phyloP scores from a whole-genome alignment of 2,888 invertebrate genomes.

The Caenorhabditis imperialis region DNA sequence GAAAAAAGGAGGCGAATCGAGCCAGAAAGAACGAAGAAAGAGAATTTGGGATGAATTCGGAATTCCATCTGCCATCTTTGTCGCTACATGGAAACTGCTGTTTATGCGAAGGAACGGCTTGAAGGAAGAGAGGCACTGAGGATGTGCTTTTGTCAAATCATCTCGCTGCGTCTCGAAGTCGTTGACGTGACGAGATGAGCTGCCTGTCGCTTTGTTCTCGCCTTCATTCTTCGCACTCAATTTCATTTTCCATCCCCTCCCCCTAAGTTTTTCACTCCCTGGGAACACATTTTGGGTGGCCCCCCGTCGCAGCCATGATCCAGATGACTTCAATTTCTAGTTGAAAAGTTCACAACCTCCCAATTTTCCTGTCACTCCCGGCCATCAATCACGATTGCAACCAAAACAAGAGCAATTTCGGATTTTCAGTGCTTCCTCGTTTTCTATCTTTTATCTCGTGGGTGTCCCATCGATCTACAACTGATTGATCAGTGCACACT shows the following conservation, averaged over 20 bases:
- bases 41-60: neutral
- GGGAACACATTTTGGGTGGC: conserved; percentile 20
- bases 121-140: conserved; percentile 34
- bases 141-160: conserved; percentile 57
- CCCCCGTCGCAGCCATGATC: conserved; percentile 3
- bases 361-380: conserved; percentile 32
- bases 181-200: conserved; percentile 48
- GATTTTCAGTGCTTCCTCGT: neutral
- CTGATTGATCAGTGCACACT: too few relatives aligned
- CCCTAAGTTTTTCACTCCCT: too few relatives aligned
- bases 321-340: conserved; percentile 12
- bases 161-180: conserved; percentile 35
- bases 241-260: conserved; percentile 45
- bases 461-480: too few relatives aligned
- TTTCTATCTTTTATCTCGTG: conserved; percentile 12
- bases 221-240: conserved; percentile 41
- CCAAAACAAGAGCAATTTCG: conserved; percentile 16
- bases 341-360: conserved; percentile 16
- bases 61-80: conserved; percentile 33
- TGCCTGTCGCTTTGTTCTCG: conserved; percentile 52
- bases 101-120: conserved; percentile 43
- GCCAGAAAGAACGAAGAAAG: conserved; percentile 9
- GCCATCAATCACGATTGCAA: conserved; percentile 28
- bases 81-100: conserved; percentile 15
- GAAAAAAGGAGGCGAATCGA: too few relatives aligned